Evolutionary conservation across 2,797 vertebrate genomes (phyloP).

Genomic region (Enteromius radiatus): DNA sequence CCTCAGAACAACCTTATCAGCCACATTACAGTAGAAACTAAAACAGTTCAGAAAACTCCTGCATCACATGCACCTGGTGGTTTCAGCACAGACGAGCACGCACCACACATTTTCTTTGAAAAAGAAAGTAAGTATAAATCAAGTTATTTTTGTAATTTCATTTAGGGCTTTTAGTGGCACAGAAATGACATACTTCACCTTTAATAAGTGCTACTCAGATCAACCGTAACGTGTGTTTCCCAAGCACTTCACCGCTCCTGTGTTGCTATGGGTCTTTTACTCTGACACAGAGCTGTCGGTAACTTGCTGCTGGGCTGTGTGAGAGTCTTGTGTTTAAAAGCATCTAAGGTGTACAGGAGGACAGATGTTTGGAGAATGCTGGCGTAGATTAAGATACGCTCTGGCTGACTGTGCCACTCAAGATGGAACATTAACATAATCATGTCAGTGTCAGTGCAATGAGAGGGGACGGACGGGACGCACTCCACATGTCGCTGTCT

Average conservation of each 20-base stretch:
- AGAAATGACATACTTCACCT: conserved; percentile 18
- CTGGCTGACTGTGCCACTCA: conserved; percentile 22
- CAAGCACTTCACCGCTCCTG: background rate
- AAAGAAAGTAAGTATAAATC: background rate
- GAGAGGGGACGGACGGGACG: conserved; percentile 6
- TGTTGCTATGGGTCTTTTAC: conserved; percentile 35
- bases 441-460: conserved; percentile 24
- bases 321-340: conserved; percentile 14
- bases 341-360: conserved; percentile 17
- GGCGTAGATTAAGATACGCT: background rate
- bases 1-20: background rate
- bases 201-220: conserved; percentile 23
- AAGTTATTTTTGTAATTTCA: background rate
- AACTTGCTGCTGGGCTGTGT: background rate
- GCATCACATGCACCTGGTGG: background rate
- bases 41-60: too few species aligned
- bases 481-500: conserved; percentile 6
- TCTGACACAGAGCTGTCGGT: conserved; percentile 5
- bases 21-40: background rate
- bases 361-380: conserved; percentile 33
- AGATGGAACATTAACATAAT: conserved; percentile 30
- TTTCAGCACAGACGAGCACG: background rate
- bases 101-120: background rate
- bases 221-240: conserved; percentile 6
- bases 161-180: background rate